A percentile compares a stretch with the other conserved stretches of the same genome.
Conservation (phyloP, 2,888 invertebrate genomes). For the Mechanitis messenoides region DNA sequence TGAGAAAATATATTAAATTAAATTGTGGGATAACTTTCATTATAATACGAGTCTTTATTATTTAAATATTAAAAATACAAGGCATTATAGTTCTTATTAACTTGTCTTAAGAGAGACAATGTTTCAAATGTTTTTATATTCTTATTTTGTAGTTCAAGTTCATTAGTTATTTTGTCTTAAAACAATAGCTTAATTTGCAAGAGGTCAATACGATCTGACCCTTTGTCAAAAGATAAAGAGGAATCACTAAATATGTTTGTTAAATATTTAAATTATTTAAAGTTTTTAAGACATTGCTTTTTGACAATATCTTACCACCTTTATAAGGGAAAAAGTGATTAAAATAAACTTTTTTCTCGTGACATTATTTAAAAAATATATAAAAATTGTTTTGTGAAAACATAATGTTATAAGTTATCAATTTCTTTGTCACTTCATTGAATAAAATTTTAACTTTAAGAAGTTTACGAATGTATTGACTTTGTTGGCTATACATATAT, state of each 20-base stretch:
- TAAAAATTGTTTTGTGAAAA: neutral
- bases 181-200: slow-evolving; percentile 17
- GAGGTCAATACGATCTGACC: slow-evolving; percentile 8
- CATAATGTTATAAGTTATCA: neutral
- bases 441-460: too few species aligned
- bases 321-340: slow-evolving; percentile 10
- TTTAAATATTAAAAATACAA: slow-evolving; percentile 8
- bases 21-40: slow-evolving; percentile 29
- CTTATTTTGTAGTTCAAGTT: slow-evolving; percentile 26
- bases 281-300: neutral
- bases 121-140: slow-evolving; percentile 9
- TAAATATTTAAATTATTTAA: neutral
- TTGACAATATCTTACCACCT: neutral
- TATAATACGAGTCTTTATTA: slow-evolving; percentile 13
- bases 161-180: slow-evolving; percentile 17
- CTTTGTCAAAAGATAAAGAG: slow-evolving; percentile 3
- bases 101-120: slow-evolving; percentile 7
- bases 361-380: neutral
- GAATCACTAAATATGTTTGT: too few species aligned
- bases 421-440: neutral
- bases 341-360: slow-evolving; percentile 1
- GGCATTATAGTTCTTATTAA: neutral
- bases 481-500: too few species aligned
- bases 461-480: too few species aligned
- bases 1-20: slow-evolving; percentile 41